phyloP scores from a whole-genome alignment of 2,888 invertebrate species.

The Palloptera scutellata region DNA sequence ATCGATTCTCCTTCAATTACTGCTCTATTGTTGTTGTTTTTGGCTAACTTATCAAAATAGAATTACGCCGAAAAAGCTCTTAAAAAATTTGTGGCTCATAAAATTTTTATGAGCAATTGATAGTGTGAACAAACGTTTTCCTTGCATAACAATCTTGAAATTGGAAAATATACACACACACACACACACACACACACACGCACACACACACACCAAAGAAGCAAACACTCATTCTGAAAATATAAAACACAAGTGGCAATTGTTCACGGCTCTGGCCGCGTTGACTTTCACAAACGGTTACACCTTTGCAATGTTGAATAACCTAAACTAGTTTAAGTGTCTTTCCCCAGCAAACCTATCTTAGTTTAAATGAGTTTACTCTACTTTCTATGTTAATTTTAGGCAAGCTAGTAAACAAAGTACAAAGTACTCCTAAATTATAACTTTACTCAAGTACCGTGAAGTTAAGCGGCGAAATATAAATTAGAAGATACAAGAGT shows the following conservation, averaged over 20 bases:
- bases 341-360: too few species aligned
- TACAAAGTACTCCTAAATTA: too few species aligned
- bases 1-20: too few species aligned
- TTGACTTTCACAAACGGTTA: background rate
- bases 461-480: too few species aligned
- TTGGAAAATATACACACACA: constrained; percentile 7
- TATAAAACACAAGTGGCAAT: background rate
- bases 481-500: too few species aligned
- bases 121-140: constrained; percentile 59
- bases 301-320: too few species aligned
- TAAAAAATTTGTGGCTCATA: constrained; percentile 55
- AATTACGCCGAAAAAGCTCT: constrained; percentile 30
- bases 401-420: too few species aligned
- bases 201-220: background rate
- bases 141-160: constrained; percentile 30
- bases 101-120: constrained; percentile 63
- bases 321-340: too few species aligned
- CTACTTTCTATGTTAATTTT: too few species aligned
- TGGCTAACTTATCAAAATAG: background rate
- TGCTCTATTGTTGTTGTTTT: background rate
- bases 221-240: background rate
- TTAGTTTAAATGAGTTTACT: too few species aligned
- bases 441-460: too few species aligned
- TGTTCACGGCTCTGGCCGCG: background rate
- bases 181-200: background rate